These are phyloP conservation scores for Nymphicus hollandicus DNA, from an alignment of 2,113 vertebrate species.

Conservation along the genomic window DNA sequence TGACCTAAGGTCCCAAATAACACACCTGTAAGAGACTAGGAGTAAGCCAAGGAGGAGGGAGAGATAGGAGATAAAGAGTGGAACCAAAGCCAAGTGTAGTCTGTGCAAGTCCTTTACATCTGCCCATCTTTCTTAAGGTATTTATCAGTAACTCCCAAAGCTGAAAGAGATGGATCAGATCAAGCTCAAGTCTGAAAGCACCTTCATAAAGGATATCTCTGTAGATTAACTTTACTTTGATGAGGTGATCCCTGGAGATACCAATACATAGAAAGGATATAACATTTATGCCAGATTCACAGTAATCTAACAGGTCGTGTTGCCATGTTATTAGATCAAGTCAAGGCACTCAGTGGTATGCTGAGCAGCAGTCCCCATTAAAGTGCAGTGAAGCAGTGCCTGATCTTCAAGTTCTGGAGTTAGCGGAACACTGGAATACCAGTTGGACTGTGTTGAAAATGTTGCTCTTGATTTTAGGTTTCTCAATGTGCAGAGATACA, in stretches of 20 bases:
- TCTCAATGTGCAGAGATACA: not conserved
- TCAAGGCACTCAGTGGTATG: not conserved
- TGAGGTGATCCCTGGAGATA: not conserved
- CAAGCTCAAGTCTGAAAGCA: not conserved
- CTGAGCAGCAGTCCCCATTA: not conserved
- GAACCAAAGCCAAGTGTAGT: not conserved
- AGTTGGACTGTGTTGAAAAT: fast-evolving
- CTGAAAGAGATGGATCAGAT: not conserved
- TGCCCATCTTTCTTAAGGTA: not conserved
- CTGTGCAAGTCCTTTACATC: not conserved
- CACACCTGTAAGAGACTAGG: not conserved
- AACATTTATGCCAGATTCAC: not conserved
- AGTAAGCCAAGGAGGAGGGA: not conserved
- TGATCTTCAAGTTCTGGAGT: not conserved
- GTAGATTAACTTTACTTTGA: not conserved
- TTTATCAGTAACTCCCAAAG: not conserved
- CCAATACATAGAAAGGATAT: not conserved
- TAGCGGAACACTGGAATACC: not conserved
- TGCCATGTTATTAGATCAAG: not conserved
- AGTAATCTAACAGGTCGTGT: not conserved
- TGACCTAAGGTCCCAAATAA: not conserved
- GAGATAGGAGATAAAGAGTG: not conserved
- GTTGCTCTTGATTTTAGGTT: not conserved
- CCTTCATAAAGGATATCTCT: not conserved
- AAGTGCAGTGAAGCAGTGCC: not conserved